Evolutionary conservation across 2,113 vertebrate species (phyloP).

Genomic region (Cryptoleucopteryx plumbea): DNA sequence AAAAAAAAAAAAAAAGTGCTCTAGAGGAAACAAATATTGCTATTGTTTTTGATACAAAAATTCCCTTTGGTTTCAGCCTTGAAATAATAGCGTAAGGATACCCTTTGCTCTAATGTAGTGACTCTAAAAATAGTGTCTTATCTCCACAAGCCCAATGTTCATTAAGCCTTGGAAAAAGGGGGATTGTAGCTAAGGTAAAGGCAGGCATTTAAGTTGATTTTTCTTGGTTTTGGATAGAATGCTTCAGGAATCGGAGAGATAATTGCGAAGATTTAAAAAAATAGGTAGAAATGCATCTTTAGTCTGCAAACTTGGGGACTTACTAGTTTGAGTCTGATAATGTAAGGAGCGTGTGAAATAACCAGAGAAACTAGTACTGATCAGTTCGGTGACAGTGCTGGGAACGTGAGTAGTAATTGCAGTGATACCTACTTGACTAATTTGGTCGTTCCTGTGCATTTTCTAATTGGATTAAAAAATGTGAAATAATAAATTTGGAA

Average conservation of each 20-base stretch:
- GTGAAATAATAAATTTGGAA: background rate
- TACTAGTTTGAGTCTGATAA: background rate
- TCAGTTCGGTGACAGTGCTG: background rate
- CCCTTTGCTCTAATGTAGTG: background rate
- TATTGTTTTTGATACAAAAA: background rate
- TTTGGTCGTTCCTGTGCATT: background rate
- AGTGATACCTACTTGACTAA: fast-evolving
- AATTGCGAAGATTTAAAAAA: background rate
- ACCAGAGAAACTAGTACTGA: background rate
- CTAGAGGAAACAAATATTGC: background rate
- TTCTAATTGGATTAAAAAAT: background rate
- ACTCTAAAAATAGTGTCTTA: background rate
- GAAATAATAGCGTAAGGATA: background rate
- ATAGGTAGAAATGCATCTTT: background rate
- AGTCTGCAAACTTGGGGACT: background rate
- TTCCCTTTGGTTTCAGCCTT: background rate
- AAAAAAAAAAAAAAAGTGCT: background rate
- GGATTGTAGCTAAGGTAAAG: background rate
- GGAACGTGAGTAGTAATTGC: background rate
- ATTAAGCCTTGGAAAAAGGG: background rate
- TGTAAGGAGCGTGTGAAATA: background rate
- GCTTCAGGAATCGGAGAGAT: background rate
- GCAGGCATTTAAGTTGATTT: background rate
- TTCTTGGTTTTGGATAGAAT: background rate
- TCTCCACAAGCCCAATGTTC: background rate